Conservation (phyloP, 2,113 vertebrate species). For the Xenopus borealis region DNA sequence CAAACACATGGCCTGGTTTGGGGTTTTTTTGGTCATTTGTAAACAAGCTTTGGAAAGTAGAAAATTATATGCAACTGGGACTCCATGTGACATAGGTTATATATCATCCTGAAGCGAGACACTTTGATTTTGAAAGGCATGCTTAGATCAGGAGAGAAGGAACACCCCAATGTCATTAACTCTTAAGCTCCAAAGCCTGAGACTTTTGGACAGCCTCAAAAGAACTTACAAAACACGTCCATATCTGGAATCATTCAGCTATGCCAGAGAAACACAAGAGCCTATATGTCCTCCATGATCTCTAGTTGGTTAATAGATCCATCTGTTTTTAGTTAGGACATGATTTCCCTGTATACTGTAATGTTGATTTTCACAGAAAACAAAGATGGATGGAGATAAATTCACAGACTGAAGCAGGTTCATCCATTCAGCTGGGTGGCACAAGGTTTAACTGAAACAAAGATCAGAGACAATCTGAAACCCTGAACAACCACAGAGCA, state of each 20-base stretch:
- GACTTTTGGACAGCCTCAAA: slow-evolving; percentile 36
- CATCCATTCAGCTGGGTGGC: too few species aligned
- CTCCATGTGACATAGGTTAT: slow-evolving; percentile 59
- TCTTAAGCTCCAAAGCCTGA: slow-evolving; percentile 35
- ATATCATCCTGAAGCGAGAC: slow-evolving; percentile 51
- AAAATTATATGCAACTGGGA: slow-evolving; percentile 59
- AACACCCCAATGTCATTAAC: slow-evolving; percentile 47
- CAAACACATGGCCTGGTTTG: slow-evolving; percentile 62
- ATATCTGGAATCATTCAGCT: slow-evolving; percentile 3
- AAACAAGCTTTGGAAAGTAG: slow-evolving; percentile 64
- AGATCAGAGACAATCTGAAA: too few species aligned
- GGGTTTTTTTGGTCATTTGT: slow-evolving; percentile 63
- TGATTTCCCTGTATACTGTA: too few species aligned
- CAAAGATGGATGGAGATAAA: too few species aligned
- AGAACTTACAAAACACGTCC: slow-evolving; percentile 10
- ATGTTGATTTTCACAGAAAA: too few species aligned
- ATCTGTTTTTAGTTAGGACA: too few species aligned
- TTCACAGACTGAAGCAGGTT: too few species aligned
- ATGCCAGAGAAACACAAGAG: too few species aligned
- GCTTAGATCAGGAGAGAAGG: slow-evolving; percentile 45
- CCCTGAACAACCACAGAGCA: too few species aligned
- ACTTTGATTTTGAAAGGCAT: slow-evolving; percentile 51
- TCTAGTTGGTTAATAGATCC: too few species aligned
- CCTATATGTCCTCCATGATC: too few species aligned
- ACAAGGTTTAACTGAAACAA: too few species aligned